Conservation (phyloP, 2,113 vertebrate genomes). For the Myotis davidii region DNA sequence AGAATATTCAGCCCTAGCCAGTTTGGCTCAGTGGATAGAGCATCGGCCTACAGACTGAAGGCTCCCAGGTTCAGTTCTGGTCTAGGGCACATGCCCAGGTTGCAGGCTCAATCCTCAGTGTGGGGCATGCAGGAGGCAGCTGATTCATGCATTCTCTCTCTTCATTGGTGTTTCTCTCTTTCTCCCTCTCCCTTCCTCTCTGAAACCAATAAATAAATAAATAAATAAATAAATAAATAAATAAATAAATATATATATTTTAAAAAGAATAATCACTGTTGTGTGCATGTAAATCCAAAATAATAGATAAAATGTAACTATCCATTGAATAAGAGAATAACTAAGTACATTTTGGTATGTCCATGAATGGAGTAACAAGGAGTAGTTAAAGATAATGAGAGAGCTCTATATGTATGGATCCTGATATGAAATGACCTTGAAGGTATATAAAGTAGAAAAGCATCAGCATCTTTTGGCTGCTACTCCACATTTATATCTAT, state of each 20-base stretch:
- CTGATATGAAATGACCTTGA: neutral
- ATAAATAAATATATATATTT: too few species aligned
- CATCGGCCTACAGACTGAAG: too few species aligned
- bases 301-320: neutral
- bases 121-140: too few species aligned
- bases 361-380: neutral
- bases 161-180: too few species aligned
- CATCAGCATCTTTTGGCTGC: neutral
- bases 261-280: neutral
- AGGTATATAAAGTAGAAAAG: neutral
- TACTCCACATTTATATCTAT: neutral
- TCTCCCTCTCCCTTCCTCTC: too few species aligned
- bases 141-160: too few species aligned
- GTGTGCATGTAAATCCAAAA: neutral
- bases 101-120: too few species aligned
- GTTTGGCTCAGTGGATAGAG: too few species aligned
- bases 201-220: too few species aligned
- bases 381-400: neutral
- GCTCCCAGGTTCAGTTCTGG: too few species aligned
- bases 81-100: too few species aligned
- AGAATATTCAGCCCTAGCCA: neutral
- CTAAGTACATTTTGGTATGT: neutral
- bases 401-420: neutral
- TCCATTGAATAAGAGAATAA: neutral
- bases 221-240: too few species aligned